Evolutionary conservation across 2,888 invertebrate species (phyloP).

Genomic region (Lordiphosa andalusiaca): DNA sequence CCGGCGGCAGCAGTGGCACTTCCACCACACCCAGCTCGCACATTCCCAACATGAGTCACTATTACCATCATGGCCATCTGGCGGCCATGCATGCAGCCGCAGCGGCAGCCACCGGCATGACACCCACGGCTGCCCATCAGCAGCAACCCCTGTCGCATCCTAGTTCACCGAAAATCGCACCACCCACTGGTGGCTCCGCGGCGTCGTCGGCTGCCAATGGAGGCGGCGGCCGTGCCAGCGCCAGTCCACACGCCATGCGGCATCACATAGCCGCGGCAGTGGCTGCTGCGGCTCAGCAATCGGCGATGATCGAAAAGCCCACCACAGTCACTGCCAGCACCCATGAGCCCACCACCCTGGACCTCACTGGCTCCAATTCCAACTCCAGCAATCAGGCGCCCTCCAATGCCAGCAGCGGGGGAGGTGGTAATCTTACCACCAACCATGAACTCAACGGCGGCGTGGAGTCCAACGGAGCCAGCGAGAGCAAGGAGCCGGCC

Average conservation of each 20-base stretch:
- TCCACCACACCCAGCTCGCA: constrained; percentile 68
- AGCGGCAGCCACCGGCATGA: constrained; percentile 55
- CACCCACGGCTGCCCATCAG: constrained; percentile 74
- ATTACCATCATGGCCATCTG: constrained; percentile 75
- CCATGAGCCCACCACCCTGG: constrained; percentile 78
- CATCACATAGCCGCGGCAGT: constrained; percentile 67
- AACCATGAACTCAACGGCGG: constrained; percentile 77
- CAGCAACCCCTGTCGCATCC: constrained; percentile 60
- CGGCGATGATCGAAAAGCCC: constrained; percentile 59
- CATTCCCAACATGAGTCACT: constrained; percentile 78
- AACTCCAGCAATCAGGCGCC: constrained; percentile 78
- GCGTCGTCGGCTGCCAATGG: constrained; percentile 41
- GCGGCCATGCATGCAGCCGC: constrained; percentile 75
- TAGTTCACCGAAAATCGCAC: constrained; percentile 68
- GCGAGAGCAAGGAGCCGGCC: constrained; percentile 49
- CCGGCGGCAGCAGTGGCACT: constrained; percentile 35
- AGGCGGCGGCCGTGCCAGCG: constrained; percentile 70
- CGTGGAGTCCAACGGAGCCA: constrained; percentile 68
- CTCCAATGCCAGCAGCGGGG: constrained; percentile 67
- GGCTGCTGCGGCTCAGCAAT: constrained; percentile 53
- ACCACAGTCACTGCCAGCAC: constrained; percentile 46
- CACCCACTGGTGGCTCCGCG: constrained; percentile 59
- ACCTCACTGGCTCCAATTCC: constrained; percentile 79
- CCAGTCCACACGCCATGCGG: constrained; percentile 77
- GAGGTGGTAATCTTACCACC: constrained; percentile 36